A percentile compares a stretch with the other conserved stretches of the same genome.
Conservation (phyloP, 2,888 invertebrate genomes). For the Eurytoma californica region DNA sequence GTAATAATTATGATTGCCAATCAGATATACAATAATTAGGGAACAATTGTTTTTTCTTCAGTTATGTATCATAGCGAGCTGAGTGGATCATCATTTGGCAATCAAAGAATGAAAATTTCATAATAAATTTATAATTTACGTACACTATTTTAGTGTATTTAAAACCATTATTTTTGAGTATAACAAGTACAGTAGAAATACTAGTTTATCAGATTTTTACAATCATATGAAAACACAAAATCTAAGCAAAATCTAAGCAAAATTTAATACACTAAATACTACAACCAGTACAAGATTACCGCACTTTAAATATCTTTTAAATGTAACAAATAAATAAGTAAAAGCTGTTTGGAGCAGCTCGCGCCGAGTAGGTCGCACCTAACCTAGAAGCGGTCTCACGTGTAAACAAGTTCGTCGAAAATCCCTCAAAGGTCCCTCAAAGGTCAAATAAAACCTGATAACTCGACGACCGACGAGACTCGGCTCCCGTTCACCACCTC, state of each 20-base stretch:
- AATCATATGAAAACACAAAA: no score
- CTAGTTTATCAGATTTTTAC: no score
- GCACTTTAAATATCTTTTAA: no score
- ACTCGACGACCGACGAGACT: no score
- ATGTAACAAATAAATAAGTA: neutral
- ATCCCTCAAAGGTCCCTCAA: neutral
- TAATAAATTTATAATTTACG: no score
- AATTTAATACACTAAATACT: no score
- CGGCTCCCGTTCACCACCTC: no score
- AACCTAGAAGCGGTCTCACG: constrained; percentile 41
- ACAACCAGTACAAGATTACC: neutral
- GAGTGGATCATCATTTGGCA: constrained; percentile 69
- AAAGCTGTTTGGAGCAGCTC: neutral
- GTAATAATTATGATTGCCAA: constrained; percentile 37
- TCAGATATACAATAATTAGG: constrained; percentile 64
- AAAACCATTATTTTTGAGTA: no score
- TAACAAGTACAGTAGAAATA: no score
- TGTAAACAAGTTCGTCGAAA: constrained; percentile 44
- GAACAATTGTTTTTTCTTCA: constrained; percentile 71
- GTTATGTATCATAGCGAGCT: constrained; percentile 71
- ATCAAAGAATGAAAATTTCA: neutral
- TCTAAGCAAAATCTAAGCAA: no score
- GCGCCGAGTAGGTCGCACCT: neutral
- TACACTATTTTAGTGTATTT: no score
- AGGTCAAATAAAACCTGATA: constrained; percentile 4